Evolutionary conservation across 2,113 vertebrate genomes (phyloP).

Genomic region (Acinonyx jubatus): DNA sequence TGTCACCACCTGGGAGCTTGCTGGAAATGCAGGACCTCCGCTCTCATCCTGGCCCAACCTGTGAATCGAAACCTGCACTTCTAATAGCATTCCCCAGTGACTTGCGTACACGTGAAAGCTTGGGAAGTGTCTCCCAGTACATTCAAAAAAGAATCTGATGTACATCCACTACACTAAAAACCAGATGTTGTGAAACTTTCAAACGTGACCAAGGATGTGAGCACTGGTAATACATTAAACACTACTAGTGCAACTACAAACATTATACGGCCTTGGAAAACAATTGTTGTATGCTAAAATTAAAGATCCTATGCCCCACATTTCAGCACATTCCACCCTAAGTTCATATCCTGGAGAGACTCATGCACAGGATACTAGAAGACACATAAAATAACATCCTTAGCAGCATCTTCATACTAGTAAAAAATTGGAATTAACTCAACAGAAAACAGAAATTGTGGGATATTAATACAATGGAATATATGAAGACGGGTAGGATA

Average conservation of each 20-base stretch:
- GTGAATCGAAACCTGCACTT: background rate
- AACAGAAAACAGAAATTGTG: background rate
- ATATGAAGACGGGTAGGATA: background rate
- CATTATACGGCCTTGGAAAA: background rate
- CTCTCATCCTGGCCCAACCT: background rate
- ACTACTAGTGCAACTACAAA: background rate
- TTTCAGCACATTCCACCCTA: background rate
- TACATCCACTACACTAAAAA: background rate
- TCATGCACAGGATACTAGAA: background rate
- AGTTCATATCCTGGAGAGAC: background rate
- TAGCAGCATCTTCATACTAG: background rate
- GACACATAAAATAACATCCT: background rate
- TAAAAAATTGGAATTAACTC: background rate
- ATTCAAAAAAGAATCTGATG: background rate
- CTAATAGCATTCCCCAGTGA: background rate
- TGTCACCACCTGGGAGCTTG: background rate
- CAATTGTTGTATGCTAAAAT: background rate
- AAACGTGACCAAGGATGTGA: background rate
- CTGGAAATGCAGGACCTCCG: background rate
- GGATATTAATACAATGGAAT: background rate
- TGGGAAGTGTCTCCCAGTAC: background rate
- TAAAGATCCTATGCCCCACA: background rate
- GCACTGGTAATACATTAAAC: background rate
- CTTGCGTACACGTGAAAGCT: background rate
- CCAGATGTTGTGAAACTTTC: background rate